Evolutionary conservation across 2,888 invertebrate species (phyloP).

Genomic region (Amorpha juglandis): DNA sequence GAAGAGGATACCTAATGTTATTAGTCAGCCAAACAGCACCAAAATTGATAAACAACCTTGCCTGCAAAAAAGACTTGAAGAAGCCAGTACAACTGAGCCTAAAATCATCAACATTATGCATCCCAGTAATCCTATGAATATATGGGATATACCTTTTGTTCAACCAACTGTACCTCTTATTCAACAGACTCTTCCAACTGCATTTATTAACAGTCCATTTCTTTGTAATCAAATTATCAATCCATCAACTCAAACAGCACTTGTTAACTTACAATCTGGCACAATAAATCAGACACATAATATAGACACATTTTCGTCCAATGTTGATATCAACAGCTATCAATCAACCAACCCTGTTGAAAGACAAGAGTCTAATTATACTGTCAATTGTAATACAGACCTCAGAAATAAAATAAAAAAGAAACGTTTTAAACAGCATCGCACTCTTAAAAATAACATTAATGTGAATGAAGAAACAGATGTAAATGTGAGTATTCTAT

Average conservation of each 20-base stretch:
- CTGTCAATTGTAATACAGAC: background rate
- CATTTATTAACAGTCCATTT: background rate
- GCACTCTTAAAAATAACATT: background rate
- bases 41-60: background rate
- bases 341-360: background rate
- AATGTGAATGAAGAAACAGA: no score
- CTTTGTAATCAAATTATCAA: background rate
- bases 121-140: background rate
- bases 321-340: background rate
- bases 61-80: background rate
- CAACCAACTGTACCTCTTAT: background rate
- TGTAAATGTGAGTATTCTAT: background rate
- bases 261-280: background rate
- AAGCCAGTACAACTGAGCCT: no score
- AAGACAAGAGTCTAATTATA: background rate
- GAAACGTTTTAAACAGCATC: background rate
- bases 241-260: background rate
- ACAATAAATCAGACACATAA: background rate
- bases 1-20: background rate
- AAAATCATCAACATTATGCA: background rate
- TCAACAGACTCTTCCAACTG: background rate
- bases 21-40: background rate
- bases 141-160: background rate
- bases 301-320: background rate
- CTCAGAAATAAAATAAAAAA: background rate